Evolutionary conservation across 1,140 invertebrate species (phyloP).

Genomic region (Lepidurus apus): DNA sequence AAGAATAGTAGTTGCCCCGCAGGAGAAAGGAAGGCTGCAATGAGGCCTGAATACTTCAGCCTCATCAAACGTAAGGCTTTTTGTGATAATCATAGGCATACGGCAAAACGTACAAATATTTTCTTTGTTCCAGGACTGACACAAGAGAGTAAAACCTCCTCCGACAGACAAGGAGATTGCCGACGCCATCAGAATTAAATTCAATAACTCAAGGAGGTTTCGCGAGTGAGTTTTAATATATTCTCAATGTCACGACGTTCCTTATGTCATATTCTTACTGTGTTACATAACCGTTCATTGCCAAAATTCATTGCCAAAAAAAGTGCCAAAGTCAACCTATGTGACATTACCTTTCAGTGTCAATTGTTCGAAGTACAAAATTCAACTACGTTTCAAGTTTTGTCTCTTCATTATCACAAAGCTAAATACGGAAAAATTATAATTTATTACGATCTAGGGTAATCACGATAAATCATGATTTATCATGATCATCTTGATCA

Average conservation of each 20-base stretch:
- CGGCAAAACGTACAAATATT: background rate
- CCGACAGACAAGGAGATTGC: conserved; percentile 4
- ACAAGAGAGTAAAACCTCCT: background rate
- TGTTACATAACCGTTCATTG: background rate
- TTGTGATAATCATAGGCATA: conserved; percentile 6
- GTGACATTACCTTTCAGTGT: background rate
- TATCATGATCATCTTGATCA: background rate
- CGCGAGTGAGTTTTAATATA: background rate
- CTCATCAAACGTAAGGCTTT: background rate
- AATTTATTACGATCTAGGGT: conserved; percentile 6
- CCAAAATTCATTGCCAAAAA: conserved; percentile 1
- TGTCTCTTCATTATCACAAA: background rate
- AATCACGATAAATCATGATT: background rate
- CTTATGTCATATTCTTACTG: conserved; percentile 1
- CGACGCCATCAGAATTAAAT: conserved; percentile 1
- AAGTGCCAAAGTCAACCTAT: background rate
- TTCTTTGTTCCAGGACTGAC: conserved; percentile 5
- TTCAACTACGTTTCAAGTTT: background rate
- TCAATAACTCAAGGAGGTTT: background rate
- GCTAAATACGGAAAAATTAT: background rate
- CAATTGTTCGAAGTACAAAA: conserved; percentile 6
- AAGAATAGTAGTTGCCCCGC: background rate
- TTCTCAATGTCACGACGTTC: conserved; percentile 5
- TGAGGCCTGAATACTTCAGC: conserved; percentile 4
- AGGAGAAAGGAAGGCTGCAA: conserved; percentile 4